Evolutionary conservation across 2,888 invertebrate genomes (phyloP).

Genomic region (Agriopis leucophaearia): DNA sequence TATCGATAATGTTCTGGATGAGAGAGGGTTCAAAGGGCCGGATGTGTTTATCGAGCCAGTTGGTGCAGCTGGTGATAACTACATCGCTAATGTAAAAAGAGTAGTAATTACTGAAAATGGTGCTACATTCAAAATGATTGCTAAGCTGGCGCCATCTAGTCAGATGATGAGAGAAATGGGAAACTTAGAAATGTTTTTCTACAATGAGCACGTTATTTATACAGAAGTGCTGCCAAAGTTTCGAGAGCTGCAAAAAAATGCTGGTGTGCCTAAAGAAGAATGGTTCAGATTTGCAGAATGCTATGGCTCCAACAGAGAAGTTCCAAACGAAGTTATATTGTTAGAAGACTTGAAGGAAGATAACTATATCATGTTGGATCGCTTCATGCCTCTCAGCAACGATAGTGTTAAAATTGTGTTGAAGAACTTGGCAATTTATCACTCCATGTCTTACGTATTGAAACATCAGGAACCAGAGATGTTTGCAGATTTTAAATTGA

Average conservation of each 20-base stretch:
- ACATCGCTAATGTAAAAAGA: slow-evolving; percentile 47
- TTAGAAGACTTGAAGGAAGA: slow-evolving; percentile 60
- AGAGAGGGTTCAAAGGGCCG: slow-evolving; percentile 52
- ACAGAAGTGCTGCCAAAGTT: slow-evolving; percentile 52
- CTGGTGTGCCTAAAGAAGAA: slow-evolving; percentile 54
- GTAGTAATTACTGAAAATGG: slow-evolving; percentile 46
- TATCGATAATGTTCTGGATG: slow-evolving; percentile 54
- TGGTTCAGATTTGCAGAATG: slow-evolving; percentile 44
- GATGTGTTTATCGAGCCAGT: slow-evolving; percentile 52
- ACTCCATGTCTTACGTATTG: slow-evolving; percentile 63
- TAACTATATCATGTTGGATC: slow-evolving; percentile 58
- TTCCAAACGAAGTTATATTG: slow-evolving; percentile 43
- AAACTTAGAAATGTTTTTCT: slow-evolving; percentile 47
- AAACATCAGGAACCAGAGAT: slow-evolving; percentile 57
- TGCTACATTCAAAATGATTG: slow-evolving; percentile 57
- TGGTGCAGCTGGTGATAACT: slow-evolving; percentile 55
- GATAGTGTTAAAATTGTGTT: slow-evolving; percentile 56
- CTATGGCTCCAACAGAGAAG: slow-evolving; percentile 32
- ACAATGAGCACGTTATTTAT: slow-evolving; percentile 61
- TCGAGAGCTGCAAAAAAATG: slow-evolving; percentile 55
- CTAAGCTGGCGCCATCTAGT: slow-evolving; percentile 59
- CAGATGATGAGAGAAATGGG: slow-evolving; percentile 46
- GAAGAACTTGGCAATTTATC: slow-evolving; percentile 59
- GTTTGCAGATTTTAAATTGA: slow-evolving; percentile 44
- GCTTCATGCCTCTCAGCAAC: slow-evolving; percentile 53